Evolutionary conservation across 2,797 vertebrate species (phyloP), one percentile per base, ranked within the genome.

Genomic region (Meriones psammophilus): DNA sequence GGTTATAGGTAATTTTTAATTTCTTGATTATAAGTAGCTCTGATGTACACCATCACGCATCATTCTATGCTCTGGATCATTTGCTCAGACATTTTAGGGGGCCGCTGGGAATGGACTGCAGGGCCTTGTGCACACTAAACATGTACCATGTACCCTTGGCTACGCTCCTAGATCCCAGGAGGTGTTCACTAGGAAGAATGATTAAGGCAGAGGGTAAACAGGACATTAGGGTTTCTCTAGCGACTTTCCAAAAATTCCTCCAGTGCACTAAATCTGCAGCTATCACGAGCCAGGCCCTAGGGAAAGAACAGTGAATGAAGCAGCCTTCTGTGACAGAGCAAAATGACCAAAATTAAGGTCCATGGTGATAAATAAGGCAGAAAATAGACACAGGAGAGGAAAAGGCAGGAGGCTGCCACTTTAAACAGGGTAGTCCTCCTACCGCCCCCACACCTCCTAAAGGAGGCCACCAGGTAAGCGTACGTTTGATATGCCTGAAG

Each of bases 221-320:
- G 30, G 64, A 88, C 17, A 12, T 62, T 60, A 39, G 68, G 58
- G 71, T 60, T 91, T 69, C 87, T 94, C 88, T 68, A 95, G 80
- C 30, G 10, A 71, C 2, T 92, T 4, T 10, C 66, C 50, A 77
- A 28, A 64, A 62, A 46, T 46, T 24, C 73, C 74, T 76, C 79
- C 50, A 80, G 12, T 10, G n/a, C 28, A 39, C 33, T 15, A 62
- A 9, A 60, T 85, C 56, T 36, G 26, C 71, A 90, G 22, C 2
- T 33, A 30, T 28, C 15, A 39, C 0, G 1, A 33, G 60, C 8
- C 69, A 79, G 39, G 50, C n/a, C 13, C 24, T 20, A 39, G 54
- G 76, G 66, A 87, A 76, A 92, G 9, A 42, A 78, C 60, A 36
- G 28, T 0, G 1, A 74, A 46, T 3, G n/a, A 74, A 87, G 56